Base-by-base conservation (phyloP, 2,797 vertebrate species). In the Vireo griseus region DNA sequence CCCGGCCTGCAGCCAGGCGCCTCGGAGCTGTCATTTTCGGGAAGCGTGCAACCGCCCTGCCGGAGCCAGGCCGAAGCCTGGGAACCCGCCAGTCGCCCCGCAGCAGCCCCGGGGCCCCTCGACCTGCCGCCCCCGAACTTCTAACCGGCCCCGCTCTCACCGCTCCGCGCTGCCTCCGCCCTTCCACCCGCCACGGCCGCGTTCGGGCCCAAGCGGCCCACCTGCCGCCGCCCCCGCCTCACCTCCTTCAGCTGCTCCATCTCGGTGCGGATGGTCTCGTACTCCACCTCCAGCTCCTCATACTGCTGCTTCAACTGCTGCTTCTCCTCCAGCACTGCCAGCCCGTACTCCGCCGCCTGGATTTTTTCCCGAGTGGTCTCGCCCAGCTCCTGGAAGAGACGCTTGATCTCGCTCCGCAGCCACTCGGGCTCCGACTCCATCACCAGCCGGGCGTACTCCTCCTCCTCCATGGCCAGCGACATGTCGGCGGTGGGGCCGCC, bases 281-380 rank as follows among this genome's bases (percentile, higher is more conserved):
- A 98, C 71, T 99, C 99, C 31, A 98, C 97, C 97, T 99, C 99
- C 96, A 99, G 95, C 94, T 99, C 99, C 28, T 99, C 99, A 28
- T 98, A 99, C 72, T 99, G 98, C 97, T 98, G 98, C 92, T 99
- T 98, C 75, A 99, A 98, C 97, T 98, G 98, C 96, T 99, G 99
- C 90, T 99, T 99, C 98, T 99, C 99, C 97, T 99, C 99, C 94
- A 99, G 98, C 92, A 99, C 99, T 89, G 98, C 99, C 95, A 99
- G 98, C 75, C 99, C 99, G 44, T 99, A 99, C 94, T 99, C 99
- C 9, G 99, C 99, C 91, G 99, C 99, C 97, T 99, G 99, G 97
- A 99, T 99, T 98, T 99, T 99, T 97, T 99, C 98, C 16, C 98
- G 98, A 88, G 98, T 99, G 87, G 99, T 99, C 79, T 99, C 99